Percentiles rank a stretch among this genome's conserved stretches.
These are phyloP conservation scores for Thymelicus sylvestris DNA, from an alignment of 2,888 invertebrate species.

Conservation along the genomic window DNA sequence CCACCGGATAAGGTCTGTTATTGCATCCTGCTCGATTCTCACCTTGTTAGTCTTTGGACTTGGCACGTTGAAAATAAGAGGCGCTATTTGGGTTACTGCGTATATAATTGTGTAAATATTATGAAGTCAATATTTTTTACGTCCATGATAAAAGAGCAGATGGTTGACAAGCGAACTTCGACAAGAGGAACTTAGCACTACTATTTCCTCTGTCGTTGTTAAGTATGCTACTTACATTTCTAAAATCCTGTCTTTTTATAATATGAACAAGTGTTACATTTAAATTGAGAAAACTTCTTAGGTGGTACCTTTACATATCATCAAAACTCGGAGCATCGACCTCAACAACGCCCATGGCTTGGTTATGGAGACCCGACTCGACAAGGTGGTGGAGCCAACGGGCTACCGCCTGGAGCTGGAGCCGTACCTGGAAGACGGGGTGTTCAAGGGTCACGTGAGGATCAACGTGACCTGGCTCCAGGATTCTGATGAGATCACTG, in stretches of 20 bases:
- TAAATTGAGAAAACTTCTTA: neutral
- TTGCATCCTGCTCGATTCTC: conserved; percentile 36
- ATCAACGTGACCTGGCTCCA: conserved; percentile 89
- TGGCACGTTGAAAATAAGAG: conserved; percentile 42
- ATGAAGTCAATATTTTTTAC: neutral
- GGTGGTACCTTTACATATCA: conserved; percentile 57
- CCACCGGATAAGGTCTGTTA: conserved; percentile 76
- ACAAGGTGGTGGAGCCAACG: conserved; percentile 86
- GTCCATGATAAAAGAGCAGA: too few relatives aligned
- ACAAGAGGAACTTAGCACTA: too few relatives aligned
- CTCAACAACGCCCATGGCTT: conserved; percentile 88
- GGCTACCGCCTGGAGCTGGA: conserved; percentile 88
- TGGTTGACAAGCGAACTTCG: too few relatives aligned
- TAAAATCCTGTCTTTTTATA: too few relatives aligned
- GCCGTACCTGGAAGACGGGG: conserved; percentile 86
- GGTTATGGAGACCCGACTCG: conserved; percentile 86
- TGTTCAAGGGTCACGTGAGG: conserved; percentile 87
- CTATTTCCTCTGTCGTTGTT: too few relatives aligned
- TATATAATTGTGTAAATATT: neutral
- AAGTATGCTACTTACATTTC: too few relatives aligned
- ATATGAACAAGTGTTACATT: too few relatives aligned
- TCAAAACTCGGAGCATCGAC: conserved; percentile 86
- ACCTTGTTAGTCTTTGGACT: conserved; percentile 38
- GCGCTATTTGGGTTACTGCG: conserved; percentile 40
- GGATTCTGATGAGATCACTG: conserved; percentile 85